A percentile compares a stretch with the other conserved stretches of the same genome.
phyloP scores from a whole-genome alignment of 2,797 vertebrate species.

The Helarctos malayanus region DNA sequence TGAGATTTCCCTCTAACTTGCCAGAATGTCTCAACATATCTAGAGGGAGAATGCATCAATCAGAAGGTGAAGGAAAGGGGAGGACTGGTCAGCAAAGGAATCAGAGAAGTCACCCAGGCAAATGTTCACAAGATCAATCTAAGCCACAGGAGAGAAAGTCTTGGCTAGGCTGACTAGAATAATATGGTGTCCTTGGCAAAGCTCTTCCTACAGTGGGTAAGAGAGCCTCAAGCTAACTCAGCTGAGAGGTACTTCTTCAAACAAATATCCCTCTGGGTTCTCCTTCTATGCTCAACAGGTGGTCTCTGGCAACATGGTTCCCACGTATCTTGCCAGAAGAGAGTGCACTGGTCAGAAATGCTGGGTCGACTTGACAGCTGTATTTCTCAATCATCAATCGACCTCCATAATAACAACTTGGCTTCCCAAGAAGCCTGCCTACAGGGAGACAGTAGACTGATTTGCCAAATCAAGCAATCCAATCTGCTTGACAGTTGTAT shows the following conservation, averaged over 20 bases:
- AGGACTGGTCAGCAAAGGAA: conserved; percentile 4
- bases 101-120: background rate
- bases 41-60: background rate
- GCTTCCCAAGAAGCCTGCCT: conserved; percentile 41
- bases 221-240: conserved; percentile 8
- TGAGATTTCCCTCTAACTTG: conserved; percentile 15
- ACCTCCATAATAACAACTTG: conserved; percentile 41
- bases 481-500: conserved; percentile 52
- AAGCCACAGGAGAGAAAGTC: background rate
- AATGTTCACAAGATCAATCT: conserved; percentile 31
- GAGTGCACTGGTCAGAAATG: conserved; percentile 23
- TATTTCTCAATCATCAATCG: conserved; percentile 65
- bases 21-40: conserved; percentile 43
- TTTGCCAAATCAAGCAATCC: conserved; percentile 63
- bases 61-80: background rate
- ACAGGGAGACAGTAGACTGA: conserved; percentile 27
- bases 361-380: conserved; percentile 19
- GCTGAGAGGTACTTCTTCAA: conserved; percentile 15
- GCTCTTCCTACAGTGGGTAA: background rate
- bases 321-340: conserved; percentile 23
- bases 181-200: conserved; percentile 58
- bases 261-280: conserved; percentile 39
- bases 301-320: conserved; percentile 17
- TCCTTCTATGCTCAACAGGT: background rate
- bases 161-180: background rate